phyloP scores from a whole-genome alignment of 2,113 vertebrate species.

The Pterocles orientalis region DNA sequence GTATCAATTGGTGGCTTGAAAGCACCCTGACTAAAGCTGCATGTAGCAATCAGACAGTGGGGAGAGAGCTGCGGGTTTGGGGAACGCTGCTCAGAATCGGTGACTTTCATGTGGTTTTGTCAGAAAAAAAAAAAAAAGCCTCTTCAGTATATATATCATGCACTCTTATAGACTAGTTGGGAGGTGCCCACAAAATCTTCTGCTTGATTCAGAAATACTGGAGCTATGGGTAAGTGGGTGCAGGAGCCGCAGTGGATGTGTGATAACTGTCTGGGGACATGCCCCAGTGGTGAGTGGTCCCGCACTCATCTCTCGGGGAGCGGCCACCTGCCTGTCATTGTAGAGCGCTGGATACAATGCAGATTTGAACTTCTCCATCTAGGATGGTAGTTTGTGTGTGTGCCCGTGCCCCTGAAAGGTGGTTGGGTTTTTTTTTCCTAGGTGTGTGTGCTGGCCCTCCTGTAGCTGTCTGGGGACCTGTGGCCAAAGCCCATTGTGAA shows the following conservation, averaged over 20 bases:
- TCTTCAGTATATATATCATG: background rate
- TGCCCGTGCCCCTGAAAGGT: background rate
- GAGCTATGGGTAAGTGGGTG: background rate
- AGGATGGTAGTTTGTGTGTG: background rate
- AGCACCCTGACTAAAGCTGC: background rate
- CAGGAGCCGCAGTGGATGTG: background rate
- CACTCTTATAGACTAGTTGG: background rate
- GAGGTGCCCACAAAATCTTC: background rate
- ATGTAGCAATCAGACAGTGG: background rate
- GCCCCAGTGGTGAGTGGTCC: background rate
- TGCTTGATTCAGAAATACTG: background rate
- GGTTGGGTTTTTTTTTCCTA: accelerated
- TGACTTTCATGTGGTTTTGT: background rate
- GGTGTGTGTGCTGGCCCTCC: background rate
- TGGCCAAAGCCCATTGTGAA: background rate
- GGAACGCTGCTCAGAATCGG: background rate
- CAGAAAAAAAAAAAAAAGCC: background rate
- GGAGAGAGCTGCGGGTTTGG: background rate
- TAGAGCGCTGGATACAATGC: background rate
- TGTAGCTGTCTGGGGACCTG: background rate
- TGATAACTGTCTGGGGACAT: background rate
- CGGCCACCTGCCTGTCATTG: background rate
- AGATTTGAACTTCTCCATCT: background rate
- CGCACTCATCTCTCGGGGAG: accelerated
- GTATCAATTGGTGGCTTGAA: background rate